Evolutionary conservation across 2,113 vertebrate species (phyloP), one percentile per base, ranked within the genome.

Genomic region (Capreolus pygargus): DNA sequence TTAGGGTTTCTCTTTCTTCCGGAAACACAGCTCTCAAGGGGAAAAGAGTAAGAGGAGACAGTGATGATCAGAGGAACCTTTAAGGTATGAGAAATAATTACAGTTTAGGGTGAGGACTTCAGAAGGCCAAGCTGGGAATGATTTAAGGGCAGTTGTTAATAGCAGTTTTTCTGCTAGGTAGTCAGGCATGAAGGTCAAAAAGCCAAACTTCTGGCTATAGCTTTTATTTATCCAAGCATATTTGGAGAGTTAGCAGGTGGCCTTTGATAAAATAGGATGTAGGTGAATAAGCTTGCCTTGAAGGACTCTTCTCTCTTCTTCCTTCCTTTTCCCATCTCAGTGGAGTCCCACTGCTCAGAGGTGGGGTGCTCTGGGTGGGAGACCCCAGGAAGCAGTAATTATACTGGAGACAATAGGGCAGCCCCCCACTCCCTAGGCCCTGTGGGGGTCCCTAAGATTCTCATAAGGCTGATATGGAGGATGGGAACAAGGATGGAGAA

Each of bases 101-200:
- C 9, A 45, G 39, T 55, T 74, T n/a, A 55, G 81, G 86, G 54
- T 52, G 74, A 96, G n/a, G 90, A 67, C 47, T 89, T 70, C 15
- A 70, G 88, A 96, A 93, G 89, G 88, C 50, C 88, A 76, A 78
- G n/a, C 52, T 86, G 33, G 78, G 88, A 83, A 83, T 97, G 95
- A 97, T 96, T 97, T 97, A 97, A 97, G 67, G 78, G 88, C 23
- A 52, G 54, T 78, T 50, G 82, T 94, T 95, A 95, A 96, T 91
- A 91, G 86, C 79, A 45, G n/a, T 67, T 95, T 97, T 93, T 79
- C 94, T 91, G 39, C 27, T 58, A 95, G 61, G 64, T 95, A 27
- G n/a, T 94, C 82, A 93, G 74, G 88, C 89, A 67, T 87, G 93
- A 97, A 98, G 93, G 95, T 95, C 95, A 94, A 52, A 74, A 95